Conservation (phyloP, 2,888 invertebrate species). For the Antheraea assamensis region DNA sequence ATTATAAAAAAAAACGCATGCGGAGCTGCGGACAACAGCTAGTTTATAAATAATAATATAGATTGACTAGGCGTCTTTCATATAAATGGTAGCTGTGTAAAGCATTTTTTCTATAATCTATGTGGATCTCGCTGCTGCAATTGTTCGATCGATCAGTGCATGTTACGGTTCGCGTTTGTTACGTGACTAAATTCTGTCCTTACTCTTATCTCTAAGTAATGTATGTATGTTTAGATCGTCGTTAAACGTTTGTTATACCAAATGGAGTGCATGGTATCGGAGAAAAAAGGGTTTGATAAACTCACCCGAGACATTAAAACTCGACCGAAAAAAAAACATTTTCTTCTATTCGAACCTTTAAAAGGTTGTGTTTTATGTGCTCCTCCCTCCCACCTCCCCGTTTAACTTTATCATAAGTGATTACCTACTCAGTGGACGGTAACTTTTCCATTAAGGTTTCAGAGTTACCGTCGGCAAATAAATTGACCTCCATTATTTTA, state of each 20-base stretch:
- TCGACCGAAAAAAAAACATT: background rate
- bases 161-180: background rate
- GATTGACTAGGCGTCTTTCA: no score
- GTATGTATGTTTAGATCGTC: background rate
- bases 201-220: background rate
- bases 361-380: constrained; percentile 12
- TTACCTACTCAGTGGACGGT: constrained; percentile 16
- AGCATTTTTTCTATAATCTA: background rate
- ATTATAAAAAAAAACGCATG: no score
- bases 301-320: background rate
- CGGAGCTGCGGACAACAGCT: no score
- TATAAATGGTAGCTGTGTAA: background rate
- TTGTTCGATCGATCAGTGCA: background rate
- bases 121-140: background rate
- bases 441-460: constrained; percentile 32
- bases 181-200: background rate
- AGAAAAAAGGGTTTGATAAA: constrained; percentile 5
- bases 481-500: constrained; percentile 47
- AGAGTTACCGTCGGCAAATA: constrained; percentile 38
- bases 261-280: constrained; percentile 4
- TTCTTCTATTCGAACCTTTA: constrained; percentile 5
- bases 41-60: no score
- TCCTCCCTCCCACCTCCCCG: background rate
- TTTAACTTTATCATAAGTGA: constrained; percentile 16
- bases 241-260: constrained; percentile 1